Evolutionary conservation across 2,113 vertebrate genomes (phyloP).

Genomic region (Stegastes partitus): DNA sequence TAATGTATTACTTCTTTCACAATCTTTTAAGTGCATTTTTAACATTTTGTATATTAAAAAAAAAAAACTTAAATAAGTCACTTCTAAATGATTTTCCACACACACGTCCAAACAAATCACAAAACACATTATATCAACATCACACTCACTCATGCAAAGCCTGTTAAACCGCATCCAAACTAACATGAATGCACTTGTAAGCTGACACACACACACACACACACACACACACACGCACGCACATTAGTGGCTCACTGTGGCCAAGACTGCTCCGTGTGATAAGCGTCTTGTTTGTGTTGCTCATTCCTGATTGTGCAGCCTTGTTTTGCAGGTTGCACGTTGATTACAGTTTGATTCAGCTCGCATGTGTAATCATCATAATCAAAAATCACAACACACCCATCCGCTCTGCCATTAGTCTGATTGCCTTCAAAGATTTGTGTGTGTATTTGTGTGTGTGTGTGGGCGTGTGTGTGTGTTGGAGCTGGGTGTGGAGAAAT

Average conservation of each 20-base stretch:
- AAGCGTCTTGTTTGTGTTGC: conserved; percentile 41
- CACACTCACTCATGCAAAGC: not conserved
- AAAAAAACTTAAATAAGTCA: not conserved
- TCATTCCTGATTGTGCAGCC: conserved; percentile 48
- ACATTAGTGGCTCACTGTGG: not conserved
- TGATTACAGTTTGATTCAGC: conserved; percentile 68
- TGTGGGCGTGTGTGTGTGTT: not conserved
- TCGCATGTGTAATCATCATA: conserved; percentile 60
- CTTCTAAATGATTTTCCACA: not conserved
- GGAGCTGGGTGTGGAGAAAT: conserved; percentile 8
- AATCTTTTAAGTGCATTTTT: not conserved
- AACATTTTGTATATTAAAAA: not conserved
- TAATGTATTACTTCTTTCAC: too few species aligned
- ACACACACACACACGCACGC: not conserved
- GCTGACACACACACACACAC: not conserved
- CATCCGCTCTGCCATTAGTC: conserved; percentile 67
- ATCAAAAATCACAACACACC: conserved; percentile 68
- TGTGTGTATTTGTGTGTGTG: too few species aligned
- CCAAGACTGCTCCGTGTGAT: not conserved
- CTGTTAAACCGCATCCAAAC: not conserved
- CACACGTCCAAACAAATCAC: not conserved
- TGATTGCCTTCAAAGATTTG: conserved; percentile 54
- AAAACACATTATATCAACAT: conserved; percentile 8
- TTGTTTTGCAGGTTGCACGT: conserved; percentile 45
- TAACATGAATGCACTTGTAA: not conserved